Evolutionary conservation across 92 coral and sea anemone genomes (phyloP), one percentile per base, ranked within the genome.

Genomic region (Virgularia gustaviana): DNA sequence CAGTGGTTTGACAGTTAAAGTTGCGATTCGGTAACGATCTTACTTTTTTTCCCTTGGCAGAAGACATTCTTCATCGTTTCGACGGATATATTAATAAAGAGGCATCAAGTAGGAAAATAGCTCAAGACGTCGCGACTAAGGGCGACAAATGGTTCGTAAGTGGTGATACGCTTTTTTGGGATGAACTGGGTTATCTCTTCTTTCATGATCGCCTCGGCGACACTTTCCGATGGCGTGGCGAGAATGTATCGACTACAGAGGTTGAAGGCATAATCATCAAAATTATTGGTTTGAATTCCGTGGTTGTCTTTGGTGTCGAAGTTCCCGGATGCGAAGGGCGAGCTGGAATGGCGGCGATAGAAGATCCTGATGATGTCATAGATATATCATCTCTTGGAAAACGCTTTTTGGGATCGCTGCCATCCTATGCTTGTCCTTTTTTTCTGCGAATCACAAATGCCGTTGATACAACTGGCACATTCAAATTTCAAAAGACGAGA

Each of bases 221-320:
- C 18, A 75, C 79, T 32, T 75, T 60, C 79, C 79, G 79, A 59
- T 75, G 79, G 79, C 71, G 70, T 24, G 79, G 70, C 57, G 73
- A 70, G 68, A 49, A 59, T 30, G 79, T 75, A 20, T 75, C 66
- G 31, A 73, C 57, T 9, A 28, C 57, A 4, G 79, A 41, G 31
- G 79, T 58, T 6, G 79, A 57, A 33, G 68, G 90, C 60, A 57
- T 85, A 11, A 76, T 89, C 24, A 68, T 84, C 64, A 92, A 89
- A 36, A 75, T 77, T n/a, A 27, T 89, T 34, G 96, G 90, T 9
- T 74, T 85, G 49, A 80, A 89, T 27, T 89, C 85, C 45, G 96
- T 89, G 19, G 94, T 87, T 28, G 98, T 85, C 1, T 92, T 86
- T 55, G 98, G 98, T 10, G 98, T 92, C 12, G 73, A 79, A 65